Evolutionary conservation across 1,140 invertebrate genomes (phyloP), one percentile per base, ranked within the genome.

Genomic region (Bicyclus anynana): DNA sequence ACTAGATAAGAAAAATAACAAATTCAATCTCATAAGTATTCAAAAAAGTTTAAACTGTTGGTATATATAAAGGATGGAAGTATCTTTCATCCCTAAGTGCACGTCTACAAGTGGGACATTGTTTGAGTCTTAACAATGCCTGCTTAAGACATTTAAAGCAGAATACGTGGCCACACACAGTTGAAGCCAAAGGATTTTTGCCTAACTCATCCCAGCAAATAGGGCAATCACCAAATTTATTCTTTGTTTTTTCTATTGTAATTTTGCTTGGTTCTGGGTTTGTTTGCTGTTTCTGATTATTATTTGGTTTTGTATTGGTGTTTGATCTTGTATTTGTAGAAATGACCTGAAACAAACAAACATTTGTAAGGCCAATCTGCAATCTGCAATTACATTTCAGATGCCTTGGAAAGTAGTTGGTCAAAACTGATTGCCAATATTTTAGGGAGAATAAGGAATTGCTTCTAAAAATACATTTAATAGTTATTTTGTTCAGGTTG

Each of bases 111-210:
- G 65, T 75, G 14, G 83, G 83, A 44, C 80, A 86, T 44, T 37
- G 64, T 48, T 78, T 76, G 33, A 73, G 65, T 57, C 61, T 6
- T 59, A 60, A 50, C 13, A 85, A 52, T 47, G 65, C 63, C 7
- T 29, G 29, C 59, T 74, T 47, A 37, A 86, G 35, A 51, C 83
- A 86, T 35, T 59, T 33, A 2, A 71, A 40, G 33, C 83, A 86
- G 53, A 62, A 86, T 9, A 84, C 71, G 71, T 86, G 80, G n/a
- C 80, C 83, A 75, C 83, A 86, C 44, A 71, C 81, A 18, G 83
- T 86, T 61, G 83, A 82, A 38, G 71, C 72, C 52, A 82, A 50
- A 17, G 73, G 70, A 21, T 72, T 72, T 52, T 62, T 68, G 14
- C 79, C 77, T 16, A 84, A 57, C 26, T 69, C 60, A 27, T 84